These are phyloP conservation scores for Paracyclopina nana DNA, from an alignment of 1,140 invertebrate species.

Conservation along the genomic window DNA sequence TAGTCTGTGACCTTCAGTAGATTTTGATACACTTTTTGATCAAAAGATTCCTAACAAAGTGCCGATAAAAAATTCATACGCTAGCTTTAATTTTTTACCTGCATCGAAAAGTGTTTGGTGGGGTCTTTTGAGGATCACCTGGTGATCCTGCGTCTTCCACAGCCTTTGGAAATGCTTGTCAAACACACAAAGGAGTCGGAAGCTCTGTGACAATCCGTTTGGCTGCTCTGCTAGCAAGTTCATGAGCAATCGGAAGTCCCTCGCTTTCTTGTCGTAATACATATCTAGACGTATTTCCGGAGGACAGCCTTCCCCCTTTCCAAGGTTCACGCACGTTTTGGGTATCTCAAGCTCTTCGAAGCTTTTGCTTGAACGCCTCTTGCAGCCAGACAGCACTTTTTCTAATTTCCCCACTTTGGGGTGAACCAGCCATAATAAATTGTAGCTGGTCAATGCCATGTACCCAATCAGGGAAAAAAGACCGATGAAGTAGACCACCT, in stretches of 20 bases:
- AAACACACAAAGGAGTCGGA: slow-evolving; percentile 4
- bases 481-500: not conserved
- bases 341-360: not conserved
- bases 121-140: not conserved
- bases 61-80: too few relatives aligned
- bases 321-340: not conserved
- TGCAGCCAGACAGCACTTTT: slow-evolving; percentile 3
- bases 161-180: slow-evolving; percentile 11
- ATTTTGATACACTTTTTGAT: too few relatives aligned
- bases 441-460: not conserved
- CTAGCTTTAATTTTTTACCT: too few relatives aligned
- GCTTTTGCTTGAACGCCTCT: not conserved
- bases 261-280: slow-evolving; percentile 7
- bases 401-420: slow-evolving; percentile 1
- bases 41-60: too few relatives aligned
- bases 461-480: not conserved
- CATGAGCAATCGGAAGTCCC: slow-evolving; percentile 8
- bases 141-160: slow-evolving; percentile 1
- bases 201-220: slow-evolving; percentile 1
- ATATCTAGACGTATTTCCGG: slow-evolving; percentile 3
- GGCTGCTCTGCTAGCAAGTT: slow-evolving; percentile 1
- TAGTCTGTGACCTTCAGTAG: too few relatives aligned
- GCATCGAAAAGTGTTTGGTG: not conserved
- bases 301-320: not conserved
- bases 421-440: slow-evolving; percentile 4